Evolutionary conservation across 2,113 vertebrate genomes (phyloP).

Genomic region (Myiozetetes cayanensis): DNA sequence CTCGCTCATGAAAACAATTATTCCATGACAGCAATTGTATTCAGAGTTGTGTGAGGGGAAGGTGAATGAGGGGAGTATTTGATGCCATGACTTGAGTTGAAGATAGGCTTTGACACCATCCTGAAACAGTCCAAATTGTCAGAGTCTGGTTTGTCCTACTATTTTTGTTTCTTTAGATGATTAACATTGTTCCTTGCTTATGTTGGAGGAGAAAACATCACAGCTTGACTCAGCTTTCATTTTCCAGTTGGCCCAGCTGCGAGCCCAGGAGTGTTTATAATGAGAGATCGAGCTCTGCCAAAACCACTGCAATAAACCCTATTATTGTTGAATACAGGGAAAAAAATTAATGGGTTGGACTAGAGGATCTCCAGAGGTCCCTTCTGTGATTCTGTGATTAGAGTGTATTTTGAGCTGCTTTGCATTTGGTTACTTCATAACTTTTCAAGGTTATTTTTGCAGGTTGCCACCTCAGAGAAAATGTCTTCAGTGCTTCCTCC

Average conservation of each 20-base stretch:
- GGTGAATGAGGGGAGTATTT: background rate
- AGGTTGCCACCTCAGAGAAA: background rate
- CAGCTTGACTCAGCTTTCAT: background rate
- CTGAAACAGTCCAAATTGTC: background rate
- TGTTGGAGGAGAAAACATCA: background rate
- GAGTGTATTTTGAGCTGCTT: background rate
- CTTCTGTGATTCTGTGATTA: background rate
- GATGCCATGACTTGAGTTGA: background rate
- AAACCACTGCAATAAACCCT: background rate
- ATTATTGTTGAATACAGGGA: accelerated
- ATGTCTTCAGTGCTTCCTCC: background rate
- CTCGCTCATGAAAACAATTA: background rate
- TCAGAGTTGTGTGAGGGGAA: background rate
- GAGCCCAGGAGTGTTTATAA: background rate
- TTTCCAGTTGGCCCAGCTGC: background rate
- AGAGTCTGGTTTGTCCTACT: background rate
- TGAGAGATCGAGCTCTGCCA: background rate
- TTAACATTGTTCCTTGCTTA: background rate
- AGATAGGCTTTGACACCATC: background rate
- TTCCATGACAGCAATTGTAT: background rate
- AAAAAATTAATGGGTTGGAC: background rate
- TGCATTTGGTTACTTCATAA: background rate
- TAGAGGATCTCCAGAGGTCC: background rate
- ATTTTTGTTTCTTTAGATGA: background rate
- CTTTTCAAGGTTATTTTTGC: background rate